These are phyloP conservation scores for Guaruba guarouba DNA, from an alignment of 2,113 vertebrate genomes.

Conservation along the genomic window DNA sequence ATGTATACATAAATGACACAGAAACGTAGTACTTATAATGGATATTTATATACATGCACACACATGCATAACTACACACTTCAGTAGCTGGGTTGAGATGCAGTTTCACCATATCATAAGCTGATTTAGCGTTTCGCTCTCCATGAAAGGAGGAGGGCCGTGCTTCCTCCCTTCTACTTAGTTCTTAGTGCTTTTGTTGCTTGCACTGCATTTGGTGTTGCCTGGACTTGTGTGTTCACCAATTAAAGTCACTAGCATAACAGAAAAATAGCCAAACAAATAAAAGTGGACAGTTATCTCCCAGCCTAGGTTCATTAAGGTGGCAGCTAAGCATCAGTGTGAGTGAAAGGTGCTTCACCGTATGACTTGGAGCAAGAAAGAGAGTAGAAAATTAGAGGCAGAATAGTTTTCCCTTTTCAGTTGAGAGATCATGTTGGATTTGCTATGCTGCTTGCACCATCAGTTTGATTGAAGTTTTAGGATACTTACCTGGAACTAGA, in stretches of 20 bases:
- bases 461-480: background rate
- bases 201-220: background rate
- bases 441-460: background rate
- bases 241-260: background rate
- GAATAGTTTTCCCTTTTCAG: background rate
- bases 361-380: background rate
- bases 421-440: background rate
- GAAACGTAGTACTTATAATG: background rate
- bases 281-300: background rate
- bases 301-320: background rate
- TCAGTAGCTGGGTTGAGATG: background rate
- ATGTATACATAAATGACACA: background rate
- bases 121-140: background rate
- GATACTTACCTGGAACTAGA: background rate
- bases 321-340: background rate
- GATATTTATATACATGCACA: too few relatives aligned
- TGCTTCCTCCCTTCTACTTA: background rate
- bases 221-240: background rate
- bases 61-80: too few relatives aligned
- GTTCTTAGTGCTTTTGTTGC: background rate
- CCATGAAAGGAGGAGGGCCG: background rate
- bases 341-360: background rate
- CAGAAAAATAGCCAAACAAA: background rate
- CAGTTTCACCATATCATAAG: background rate
- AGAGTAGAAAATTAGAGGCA: background rate